Evolutionary conservation across 2,797 vertebrate genomes (phyloP).

Genomic region (Crax fasciolata): DNA sequence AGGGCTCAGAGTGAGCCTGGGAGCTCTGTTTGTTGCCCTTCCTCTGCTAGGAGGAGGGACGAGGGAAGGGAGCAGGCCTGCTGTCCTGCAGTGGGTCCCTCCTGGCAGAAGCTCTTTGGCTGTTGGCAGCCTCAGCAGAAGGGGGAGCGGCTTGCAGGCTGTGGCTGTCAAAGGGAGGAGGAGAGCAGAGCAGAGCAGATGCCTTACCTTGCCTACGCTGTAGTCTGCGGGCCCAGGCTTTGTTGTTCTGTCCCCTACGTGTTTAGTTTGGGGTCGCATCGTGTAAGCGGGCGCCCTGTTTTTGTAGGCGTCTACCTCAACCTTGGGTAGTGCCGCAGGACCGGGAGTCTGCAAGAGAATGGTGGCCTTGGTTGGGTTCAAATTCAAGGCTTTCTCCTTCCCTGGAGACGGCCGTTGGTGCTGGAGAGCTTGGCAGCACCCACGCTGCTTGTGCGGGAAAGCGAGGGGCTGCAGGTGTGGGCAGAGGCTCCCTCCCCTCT

Average conservation of each 20-base stretch:
- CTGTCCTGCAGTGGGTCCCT: background rate
- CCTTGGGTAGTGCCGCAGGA: slow-evolving; percentile 72
- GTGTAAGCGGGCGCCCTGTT: slow-evolving; percentile 74
- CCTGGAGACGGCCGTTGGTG: background rate
- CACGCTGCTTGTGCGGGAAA: background rate
- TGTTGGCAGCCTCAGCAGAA: background rate
- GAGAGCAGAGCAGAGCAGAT: background rate
- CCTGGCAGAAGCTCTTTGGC: background rate
- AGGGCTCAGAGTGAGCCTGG: too few species aligned
- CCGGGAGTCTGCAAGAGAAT: slow-evolving; percentile 69
- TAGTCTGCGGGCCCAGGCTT: slow-evolving; percentile 78
- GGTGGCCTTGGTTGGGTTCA: background rate
- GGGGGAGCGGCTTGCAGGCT: background rate
- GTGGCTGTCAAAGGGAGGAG: background rate
- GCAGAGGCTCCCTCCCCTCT: background rate
- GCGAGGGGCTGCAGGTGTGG: background rate
- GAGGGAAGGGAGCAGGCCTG: background rate
- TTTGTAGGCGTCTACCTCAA: slow-evolving; percentile 62
- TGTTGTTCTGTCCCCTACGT: slow-evolving; percentile 32
- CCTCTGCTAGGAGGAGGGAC: background rate
- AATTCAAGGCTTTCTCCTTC: background rate
- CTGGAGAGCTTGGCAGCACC: background rate
- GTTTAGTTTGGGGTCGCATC: slow-evolving; percentile 42
- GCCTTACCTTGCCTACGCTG: slow-evolving; percentile 68
- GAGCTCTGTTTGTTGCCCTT: background rate